Evolutionary conservation across 1,140 invertebrate species (phyloP).

Genomic region (Nymphalis io): DNA sequence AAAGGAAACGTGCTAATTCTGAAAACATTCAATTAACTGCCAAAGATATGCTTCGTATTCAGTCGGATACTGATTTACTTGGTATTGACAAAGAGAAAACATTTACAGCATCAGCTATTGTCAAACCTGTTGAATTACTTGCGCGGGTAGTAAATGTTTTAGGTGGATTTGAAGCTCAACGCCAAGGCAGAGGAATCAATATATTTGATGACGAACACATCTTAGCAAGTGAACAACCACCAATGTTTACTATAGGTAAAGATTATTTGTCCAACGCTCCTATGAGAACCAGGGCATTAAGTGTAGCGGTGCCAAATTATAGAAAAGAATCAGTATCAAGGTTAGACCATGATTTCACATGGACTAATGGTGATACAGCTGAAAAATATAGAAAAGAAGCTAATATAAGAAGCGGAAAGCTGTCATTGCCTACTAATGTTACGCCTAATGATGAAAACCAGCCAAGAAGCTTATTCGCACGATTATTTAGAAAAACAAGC

Average conservation of each 20-base stretch:
- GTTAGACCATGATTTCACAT: constrained; percentile 83
- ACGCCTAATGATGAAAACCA: constrained; percentile 41
- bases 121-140: constrained; percentile 87
- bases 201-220: constrained; percentile 86
- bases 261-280: constrained; percentile 72
- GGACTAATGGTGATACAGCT: constrained; percentile 84
- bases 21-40: constrained; percentile 78
- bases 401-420: constrained; percentile 69
- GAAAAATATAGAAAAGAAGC: constrained; percentile 82
- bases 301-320: constrained; percentile 74
- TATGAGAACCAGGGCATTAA: constrained; percentile 80
- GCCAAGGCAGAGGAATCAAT: constrained; percentile 80
- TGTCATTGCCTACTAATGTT: constrained; percentile 59
- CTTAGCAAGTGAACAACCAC: constrained; percentile 83
- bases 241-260: constrained; percentile 80
- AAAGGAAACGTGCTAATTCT: constrained; percentile 83
- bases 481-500: constrained; percentile 62
- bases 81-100: constrained; percentile 89
- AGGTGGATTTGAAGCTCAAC: constrained; percentile 82
- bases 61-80: constrained; percentile 88
- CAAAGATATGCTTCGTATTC: constrained; percentile 82
- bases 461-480: constrained; percentile 60
- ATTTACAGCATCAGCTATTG: constrained; percentile 83
- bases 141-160: constrained; percentile 88
- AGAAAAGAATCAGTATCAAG: constrained; percentile 67